These are phyloP conservation scores for Canis aureus DNA, from an alignment of 2,113 vertebrate species.

Conservation along the genomic window DNA sequence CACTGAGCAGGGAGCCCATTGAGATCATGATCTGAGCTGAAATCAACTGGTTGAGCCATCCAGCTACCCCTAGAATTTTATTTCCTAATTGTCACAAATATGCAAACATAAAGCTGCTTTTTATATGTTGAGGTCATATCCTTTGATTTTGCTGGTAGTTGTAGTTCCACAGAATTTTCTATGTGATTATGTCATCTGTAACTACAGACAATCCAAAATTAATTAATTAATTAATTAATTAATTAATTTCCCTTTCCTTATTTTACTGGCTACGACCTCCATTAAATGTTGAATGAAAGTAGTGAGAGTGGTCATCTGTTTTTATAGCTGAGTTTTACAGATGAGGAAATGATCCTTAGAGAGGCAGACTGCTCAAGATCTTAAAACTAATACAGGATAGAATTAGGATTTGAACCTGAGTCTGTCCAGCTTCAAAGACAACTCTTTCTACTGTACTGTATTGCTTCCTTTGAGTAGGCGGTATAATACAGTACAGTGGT, in stretches of 20 bases:
- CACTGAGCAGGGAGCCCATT: not conserved
- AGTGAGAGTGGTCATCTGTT: not conserved
- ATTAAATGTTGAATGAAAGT: not conserved
- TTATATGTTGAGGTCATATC: not conserved
- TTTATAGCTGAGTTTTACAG: slow-evolving; percentile 5
- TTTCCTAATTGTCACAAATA: not conserved
- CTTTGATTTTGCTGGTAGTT: not conserved
- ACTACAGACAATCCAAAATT: not conserved
- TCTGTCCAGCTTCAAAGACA: not conserved
- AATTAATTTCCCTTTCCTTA: not conserved
- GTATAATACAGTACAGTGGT: not conserved
- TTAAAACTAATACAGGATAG: slow-evolving; percentile 8
- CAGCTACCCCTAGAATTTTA: not conserved
- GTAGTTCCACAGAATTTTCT: slow-evolving; percentile 10
- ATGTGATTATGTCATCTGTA: not conserved
- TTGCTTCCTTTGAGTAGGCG: slow-evolving; percentile 22
- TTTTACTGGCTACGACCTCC: not conserved
- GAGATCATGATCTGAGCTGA: not conserved
- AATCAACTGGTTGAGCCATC: not conserved
- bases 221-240: too few species aligned
- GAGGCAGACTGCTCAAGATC: not conserved
- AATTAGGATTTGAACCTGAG: slow-evolving; percentile 4
- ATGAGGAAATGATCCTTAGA: slow-evolving; percentile 40
- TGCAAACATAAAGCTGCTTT: not conserved
- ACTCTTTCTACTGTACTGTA: not conserved